These are phyloP conservation scores for Bos javanicus DNA, from an alignment of 2,113 vertebrate species.

Conservation along the genomic window DNA sequence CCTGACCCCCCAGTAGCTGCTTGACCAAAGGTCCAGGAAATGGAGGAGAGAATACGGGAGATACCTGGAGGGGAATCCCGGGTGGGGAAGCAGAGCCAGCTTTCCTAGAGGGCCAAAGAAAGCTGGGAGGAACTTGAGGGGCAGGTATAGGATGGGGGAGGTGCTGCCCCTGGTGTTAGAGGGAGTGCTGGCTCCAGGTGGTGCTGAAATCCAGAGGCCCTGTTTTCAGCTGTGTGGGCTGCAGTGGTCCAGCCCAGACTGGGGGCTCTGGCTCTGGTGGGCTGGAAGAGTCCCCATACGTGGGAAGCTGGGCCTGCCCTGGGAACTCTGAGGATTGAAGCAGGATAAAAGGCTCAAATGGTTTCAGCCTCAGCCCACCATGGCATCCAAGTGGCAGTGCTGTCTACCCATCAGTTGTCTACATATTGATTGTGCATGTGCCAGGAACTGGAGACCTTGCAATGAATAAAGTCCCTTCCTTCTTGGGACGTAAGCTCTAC, in stretches of 20 bases:
- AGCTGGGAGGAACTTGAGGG: neutral
- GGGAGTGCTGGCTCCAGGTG: neutral
- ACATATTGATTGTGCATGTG: fast-evolving
- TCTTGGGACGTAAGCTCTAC: neutral
- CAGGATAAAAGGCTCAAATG: neutral
- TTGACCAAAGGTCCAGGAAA: neutral
- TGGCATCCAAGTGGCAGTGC: neutral
- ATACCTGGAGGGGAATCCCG: too few relatives aligned
- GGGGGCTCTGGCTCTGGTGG: neutral
- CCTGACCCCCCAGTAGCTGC: neutral
- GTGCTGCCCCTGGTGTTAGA: neutral
- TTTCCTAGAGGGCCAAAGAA: too few relatives aligned
- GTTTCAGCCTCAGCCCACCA: neutral
- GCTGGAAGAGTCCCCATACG: neutral
- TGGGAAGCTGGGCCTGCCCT: neutral
- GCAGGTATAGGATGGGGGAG: neutral
- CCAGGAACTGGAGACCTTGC: neutral
- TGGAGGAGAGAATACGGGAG: neutral
- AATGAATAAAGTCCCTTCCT: neutral
- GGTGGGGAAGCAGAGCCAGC: neutral
- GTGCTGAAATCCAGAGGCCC: neutral
- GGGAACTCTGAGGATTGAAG: neutral
- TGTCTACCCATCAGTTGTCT: too few relatives aligned
- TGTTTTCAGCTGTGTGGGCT: neutral
- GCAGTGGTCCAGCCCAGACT: neutral